Evolutionary conservation across 2,888 invertebrate genomes (phyloP).

Genomic region (Bombylius discolor): DNA sequence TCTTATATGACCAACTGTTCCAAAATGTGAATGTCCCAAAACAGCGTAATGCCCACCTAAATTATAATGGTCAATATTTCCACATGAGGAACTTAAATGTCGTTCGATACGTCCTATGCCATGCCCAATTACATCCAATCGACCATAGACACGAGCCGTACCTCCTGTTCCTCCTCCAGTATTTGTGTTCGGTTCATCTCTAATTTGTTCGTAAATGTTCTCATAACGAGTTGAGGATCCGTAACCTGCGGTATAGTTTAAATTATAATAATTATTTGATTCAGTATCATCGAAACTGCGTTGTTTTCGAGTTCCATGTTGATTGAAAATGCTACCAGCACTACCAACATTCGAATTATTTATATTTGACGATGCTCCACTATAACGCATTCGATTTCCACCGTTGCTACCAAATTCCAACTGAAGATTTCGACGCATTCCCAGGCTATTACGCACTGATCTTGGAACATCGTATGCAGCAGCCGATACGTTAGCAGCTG

Average conservation of each 20-base stretch:
- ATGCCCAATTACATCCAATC: slow-evolving; percentile 43
- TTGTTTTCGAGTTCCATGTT: slow-evolving; percentile 18
- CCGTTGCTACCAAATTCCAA: slow-evolving; percentile 26
- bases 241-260: slow-evolving; percentile 21
- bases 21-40: slow-evolving; percentile 36
- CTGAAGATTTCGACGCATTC: slow-evolving; percentile 34
- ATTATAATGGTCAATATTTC: slow-evolving; percentile 43
- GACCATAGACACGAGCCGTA: slow-evolving; percentile 35
- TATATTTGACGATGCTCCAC: slow-evolving; percentile 2
- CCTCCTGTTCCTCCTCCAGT: slow-evolving; percentile 15
- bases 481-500: neutral
- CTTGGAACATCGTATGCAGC: slow-evolving; percentile 34
- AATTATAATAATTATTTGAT: slow-evolving; percentile 34
- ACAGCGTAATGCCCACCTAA: slow-evolving; percentile 37
- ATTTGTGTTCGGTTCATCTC: slow-evolving; percentile 35
- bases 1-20: slow-evolving; percentile 36
- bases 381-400: slow-evolving; percentile 17
- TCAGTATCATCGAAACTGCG: slow-evolving; percentile 37
- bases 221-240: slow-evolving; percentile 30
- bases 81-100: slow-evolving; percentile 52
- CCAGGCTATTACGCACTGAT: slow-evolving; percentile 29
- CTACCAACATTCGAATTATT: neutral
- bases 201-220: slow-evolving; percentile 44
- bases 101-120: slow-evolving; percentile 46
- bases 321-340: neutral